These are phyloP conservation scores for Papilio demoleus DNA, from an alignment of 2,888 invertebrate genomes.

Conservation along the genomic window DNA sequence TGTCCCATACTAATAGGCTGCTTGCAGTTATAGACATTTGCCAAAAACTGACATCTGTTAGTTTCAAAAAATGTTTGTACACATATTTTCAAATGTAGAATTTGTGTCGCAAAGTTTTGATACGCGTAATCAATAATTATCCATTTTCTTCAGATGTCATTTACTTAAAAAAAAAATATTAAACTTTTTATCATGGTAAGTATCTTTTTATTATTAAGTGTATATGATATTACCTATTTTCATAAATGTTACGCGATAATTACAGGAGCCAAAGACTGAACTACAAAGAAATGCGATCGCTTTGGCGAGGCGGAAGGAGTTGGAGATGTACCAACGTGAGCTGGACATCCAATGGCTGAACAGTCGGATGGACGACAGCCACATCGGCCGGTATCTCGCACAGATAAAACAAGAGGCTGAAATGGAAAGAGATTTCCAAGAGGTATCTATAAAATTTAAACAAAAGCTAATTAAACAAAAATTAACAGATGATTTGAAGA, in stretches of 20 bases:
- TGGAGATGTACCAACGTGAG: slow-evolving; percentile 65
- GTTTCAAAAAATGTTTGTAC: neutral
- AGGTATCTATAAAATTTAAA: too few relatives aligned
- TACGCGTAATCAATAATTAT: neutral
- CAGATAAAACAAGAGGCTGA: slow-evolving; percentile 70
- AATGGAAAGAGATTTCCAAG: slow-evolving; percentile 75
- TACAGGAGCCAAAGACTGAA: slow-evolving; percentile 68
- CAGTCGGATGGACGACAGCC: slow-evolving; percentile 73
- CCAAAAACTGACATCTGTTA: neutral
- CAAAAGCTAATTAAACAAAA: too few relatives aligned
- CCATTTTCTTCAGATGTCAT: neutral
- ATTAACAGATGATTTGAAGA: too few relatives aligned
- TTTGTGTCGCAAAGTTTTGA: slow-evolving; percentile 4
- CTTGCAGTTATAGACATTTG: too few relatives aligned
- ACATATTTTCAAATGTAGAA: slow-evolving; percentile 7
- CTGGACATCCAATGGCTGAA: slow-evolving; percentile 74
- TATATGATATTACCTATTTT: too few relatives aligned
- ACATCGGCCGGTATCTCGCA: slow-evolving; percentile 72
- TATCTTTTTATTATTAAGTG: too few relatives aligned
- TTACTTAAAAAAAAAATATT: neutral
- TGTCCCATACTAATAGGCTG: too few relatives aligned
- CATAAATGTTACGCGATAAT: slow-evolving; percentile 40
- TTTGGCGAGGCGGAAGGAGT: slow-evolving; percentile 59
- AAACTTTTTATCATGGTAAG: neutral
- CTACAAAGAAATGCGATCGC: slow-evolving; percentile 64